Conservation (phyloP, 2,888 invertebrate genomes). For the Scrobipalpa costella region DNA sequence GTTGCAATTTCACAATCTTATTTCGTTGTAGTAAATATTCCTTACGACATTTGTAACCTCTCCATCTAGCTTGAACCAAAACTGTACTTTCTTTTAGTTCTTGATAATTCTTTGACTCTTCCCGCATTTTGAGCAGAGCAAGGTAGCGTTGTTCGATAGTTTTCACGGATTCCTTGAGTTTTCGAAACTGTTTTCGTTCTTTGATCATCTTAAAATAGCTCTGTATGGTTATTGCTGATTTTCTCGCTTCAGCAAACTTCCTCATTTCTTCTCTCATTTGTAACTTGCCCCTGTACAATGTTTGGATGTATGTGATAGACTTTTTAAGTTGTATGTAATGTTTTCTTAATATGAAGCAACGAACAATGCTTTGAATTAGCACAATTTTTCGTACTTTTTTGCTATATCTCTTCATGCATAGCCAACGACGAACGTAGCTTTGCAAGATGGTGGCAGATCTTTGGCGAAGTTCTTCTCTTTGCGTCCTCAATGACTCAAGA, state of each 20-base stretch:
- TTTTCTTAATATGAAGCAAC: conserved; percentile 52
- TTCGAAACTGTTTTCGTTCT: conserved; percentile 45
- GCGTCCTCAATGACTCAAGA: conserved; percentile 45
- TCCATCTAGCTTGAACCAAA: conserved; percentile 71
- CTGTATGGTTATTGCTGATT: conserved; percentile 63
- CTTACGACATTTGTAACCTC: conserved; percentile 63
- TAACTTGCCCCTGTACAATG: conserved; percentile 61
- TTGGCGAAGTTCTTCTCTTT: conserved; percentile 47
- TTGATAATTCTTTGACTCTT: conserved; percentile 49
- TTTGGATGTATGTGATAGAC: conserved; percentile 58
- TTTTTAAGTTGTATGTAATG: conserved; percentile 48
- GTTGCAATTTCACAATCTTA: conserved; percentile 71
- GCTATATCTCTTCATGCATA: conserved; percentile 53
- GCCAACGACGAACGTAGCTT: conserved; percentile 57
- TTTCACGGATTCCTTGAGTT: conserved; percentile 52
- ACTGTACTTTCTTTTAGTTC: conserved; percentile 56
- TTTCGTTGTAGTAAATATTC: conserved; percentile 54
- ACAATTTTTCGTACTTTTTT: conserved; percentile 47
- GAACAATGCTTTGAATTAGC: conserved; percentile 54
- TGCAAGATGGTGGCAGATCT: conserved; percentile 59
- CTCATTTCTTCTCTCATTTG: conserved; percentile 60
- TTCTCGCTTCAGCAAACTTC: conserved; percentile 43
- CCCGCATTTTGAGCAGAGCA: conserved; percentile 61
- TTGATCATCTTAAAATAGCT: conserved; percentile 63
- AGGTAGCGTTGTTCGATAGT: conserved; percentile 50